A percentile compares a stretch with the other conserved stretches of the same genome.
Conservation (phyloP, 2,797 vertebrate genomes). For the Balearica regulorum region DNA sequence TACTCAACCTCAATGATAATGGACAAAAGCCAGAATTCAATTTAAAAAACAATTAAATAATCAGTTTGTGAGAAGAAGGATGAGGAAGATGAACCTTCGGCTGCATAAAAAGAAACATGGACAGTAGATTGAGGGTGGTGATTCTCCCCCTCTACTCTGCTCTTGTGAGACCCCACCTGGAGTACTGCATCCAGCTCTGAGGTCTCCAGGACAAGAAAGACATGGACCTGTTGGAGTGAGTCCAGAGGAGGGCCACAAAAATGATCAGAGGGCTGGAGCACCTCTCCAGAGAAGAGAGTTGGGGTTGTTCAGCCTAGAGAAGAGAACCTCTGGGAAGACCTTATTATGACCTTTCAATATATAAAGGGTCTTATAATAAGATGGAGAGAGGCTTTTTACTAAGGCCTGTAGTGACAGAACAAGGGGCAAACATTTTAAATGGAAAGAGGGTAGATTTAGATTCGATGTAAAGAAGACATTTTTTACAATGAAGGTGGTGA, state of each 20-base stretch:
- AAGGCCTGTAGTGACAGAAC: not conserved
- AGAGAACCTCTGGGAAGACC: not conserved
- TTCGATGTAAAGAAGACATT: not conserved
- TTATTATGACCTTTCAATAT: not conserved
- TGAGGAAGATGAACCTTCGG: not conserved
- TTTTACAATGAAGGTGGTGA: not conserved
- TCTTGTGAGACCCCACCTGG: not conserved
- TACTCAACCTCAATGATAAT: not conserved
- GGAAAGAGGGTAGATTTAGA: not conserved
- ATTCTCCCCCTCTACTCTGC: not conserved
- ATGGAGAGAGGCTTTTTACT: not conserved
- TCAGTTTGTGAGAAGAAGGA: not conserved
- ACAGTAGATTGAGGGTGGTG: not conserved
- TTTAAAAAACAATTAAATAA: not conserved
- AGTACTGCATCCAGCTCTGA: not conserved
- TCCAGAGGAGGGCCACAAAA: not conserved
- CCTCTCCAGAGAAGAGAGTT: not conserved
- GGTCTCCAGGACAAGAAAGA: not conserved
- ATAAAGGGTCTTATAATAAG: not conserved
- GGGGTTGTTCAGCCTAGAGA: not conserved
- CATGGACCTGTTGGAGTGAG: rapidly evolving
- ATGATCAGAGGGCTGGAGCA: not conserved
- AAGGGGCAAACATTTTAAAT: not conserved
- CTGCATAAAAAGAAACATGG: not conserved
- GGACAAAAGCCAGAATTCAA: not conserved